Percentiles rank a stretch among this genome's conserved stretches.
Conservation (phyloP, 2,797 vertebrate genomes). For the Chanos chanos region DNA sequence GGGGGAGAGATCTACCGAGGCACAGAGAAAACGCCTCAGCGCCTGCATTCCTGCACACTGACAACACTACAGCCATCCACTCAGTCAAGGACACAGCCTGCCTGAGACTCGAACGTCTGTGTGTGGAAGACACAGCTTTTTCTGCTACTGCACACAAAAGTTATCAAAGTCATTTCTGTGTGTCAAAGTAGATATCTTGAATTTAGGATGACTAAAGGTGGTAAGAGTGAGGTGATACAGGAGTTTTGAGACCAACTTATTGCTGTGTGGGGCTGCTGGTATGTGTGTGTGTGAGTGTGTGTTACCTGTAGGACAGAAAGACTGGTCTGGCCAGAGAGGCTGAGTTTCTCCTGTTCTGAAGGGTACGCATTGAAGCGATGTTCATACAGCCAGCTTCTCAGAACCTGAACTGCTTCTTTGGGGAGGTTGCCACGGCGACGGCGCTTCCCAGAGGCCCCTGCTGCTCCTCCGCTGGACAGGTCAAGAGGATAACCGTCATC, state of each 20-base stretch:
- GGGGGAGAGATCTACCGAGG: constrained; percentile 66
- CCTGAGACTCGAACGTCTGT: constrained; percentile 6
- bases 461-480: constrained; percentile 60
- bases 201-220: no score
- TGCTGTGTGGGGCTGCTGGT: neutral
- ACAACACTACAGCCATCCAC: constrained; percentile 49
- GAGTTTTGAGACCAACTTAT: neutral
- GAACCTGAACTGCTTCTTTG: constrained; percentile 91
- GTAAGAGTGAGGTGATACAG: no score
- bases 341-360: constrained; percentile 92
- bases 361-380: constrained; percentile 96
- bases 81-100: constrained; percentile 52
- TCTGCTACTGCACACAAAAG: neutral
- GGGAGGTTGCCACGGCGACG: constrained; percentile 93
- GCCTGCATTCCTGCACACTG: constrained; percentile 63
- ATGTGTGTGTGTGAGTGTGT: accelerated
- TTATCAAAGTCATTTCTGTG: neutral
- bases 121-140: neutral
- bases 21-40: constrained; percentile 55
- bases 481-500: constrained; percentile 82
- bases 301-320: constrained; percentile 91
- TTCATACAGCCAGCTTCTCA: constrained; percentile 92
- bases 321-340: constrained; percentile 84
- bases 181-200: neutral
- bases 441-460: constrained; percentile 74